Conservation (phyloP, 2,113 vertebrate species). For the Ammodytes marinus region DNA sequence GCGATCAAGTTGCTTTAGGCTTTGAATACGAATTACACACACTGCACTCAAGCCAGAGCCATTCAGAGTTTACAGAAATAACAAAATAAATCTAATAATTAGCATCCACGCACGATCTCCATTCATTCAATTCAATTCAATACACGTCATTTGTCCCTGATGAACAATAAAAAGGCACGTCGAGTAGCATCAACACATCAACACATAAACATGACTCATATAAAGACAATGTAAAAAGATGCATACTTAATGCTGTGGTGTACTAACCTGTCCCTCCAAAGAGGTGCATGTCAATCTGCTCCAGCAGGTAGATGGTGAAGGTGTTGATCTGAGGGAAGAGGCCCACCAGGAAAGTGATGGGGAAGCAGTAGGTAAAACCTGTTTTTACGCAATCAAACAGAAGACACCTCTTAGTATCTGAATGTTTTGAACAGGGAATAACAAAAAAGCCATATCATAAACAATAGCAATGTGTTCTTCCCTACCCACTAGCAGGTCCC, state of each 20-base stretch:
- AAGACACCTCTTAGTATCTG: neutral
- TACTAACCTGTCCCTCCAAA: conserved; percentile 96
- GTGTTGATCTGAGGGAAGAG: conserved; percentile 99
- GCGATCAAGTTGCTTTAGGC: neutral
- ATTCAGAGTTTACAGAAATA: neutral
- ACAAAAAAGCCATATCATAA: neutral
- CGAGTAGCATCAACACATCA: no score
- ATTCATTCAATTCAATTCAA: neutral
- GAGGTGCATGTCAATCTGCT: conserved; percentile 95
- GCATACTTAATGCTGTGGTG: no score
- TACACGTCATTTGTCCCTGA: no score
- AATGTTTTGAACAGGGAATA: neutral
- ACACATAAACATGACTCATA: no score
- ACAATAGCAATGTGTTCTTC: neutral
- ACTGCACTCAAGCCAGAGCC: neutral
- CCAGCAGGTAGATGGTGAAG: conserved; percentile 94
- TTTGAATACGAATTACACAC: neutral
- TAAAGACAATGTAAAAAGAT: no score
- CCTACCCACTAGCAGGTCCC: conserved; percentile 93
- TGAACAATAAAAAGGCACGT: no score
- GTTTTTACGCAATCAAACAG: conserved; percentile 30
- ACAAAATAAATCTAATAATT: neutral
- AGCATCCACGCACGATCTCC: neutral
- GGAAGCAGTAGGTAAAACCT: conserved; percentile 96
- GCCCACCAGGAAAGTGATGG: conserved; percentile 93